Base-by-base conservation (phyloP, 2,113 vertebrate genomes). In the Eudyptes chrysolophus region DNA sequence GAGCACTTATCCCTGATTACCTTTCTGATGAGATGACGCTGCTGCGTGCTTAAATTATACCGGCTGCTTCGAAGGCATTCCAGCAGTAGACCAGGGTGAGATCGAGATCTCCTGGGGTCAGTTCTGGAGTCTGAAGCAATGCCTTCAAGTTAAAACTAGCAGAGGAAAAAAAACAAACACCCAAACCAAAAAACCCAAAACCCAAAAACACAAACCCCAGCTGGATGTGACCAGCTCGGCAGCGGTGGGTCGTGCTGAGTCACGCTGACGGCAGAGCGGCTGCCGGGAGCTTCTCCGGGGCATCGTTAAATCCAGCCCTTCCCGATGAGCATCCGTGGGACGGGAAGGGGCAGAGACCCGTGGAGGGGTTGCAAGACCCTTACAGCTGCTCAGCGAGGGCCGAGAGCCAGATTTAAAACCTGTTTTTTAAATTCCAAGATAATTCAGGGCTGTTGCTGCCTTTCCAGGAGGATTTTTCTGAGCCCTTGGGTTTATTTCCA, bases 381-480 rank as follows among this genome's bases (percentile, higher is more conserved):
- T 14, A 4, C 0, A 3, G 11, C 18, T 0, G 3, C 68, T 38
- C 49, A 25, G 52, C 0, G 1, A 38, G 29, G 18, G 42, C 54
- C 10, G 34, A 3, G 7, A 38, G 57, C 9, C 1, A 3, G 20
- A 2, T 72, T 34, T 61, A 19, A 71, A 83, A 11, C 12, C 18
- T 6, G 25, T 1, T 27, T 27, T 42, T 55, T 30, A 12, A 70
- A 36, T 46, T 40, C 44, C 5, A 1, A 2, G 44, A 2, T 14
- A 5, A 27, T 40, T 21, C 49, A 12, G 36, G 3, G n/a, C 15
- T 4, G 27, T 15, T 6, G 12, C 79, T 82, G 49, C 68, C 22
- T 65, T 36, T 40, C 10, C 22, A 17, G 48, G 40, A 30, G 78
- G 65, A 4, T n/a, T 83, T 81, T 29, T 38, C 7, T 4, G n/a